phyloP scores from a whole-genome alignment of 2,113 vertebrate species.

The Hemibagrus wyckioides region DNA sequence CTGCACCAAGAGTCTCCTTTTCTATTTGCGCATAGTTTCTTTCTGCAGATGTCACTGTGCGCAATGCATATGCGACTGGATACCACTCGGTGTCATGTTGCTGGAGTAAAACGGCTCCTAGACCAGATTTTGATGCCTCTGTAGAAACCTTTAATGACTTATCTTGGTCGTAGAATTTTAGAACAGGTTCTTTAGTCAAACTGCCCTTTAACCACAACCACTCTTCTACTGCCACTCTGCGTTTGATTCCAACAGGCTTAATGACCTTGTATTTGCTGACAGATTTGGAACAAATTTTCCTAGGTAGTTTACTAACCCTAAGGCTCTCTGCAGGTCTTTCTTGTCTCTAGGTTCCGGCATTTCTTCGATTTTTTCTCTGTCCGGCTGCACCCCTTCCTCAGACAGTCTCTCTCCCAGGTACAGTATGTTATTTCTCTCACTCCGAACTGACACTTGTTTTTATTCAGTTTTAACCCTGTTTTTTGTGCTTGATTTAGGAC shows the following conservation, averaged over 20 bases:
- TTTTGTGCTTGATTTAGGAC: neutral
- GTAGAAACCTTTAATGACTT: slow-evolving; percentile 42
- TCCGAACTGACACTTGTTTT: slow-evolving; percentile 4
- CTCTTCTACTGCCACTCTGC: slow-evolving; percentile 25
- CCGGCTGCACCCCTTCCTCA: slow-evolving; percentile 5
- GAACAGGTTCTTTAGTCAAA: slow-evolving; percentile 23
- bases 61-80: slow-evolving; percentile 26
- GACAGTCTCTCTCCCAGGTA: slow-evolving; percentile 33
- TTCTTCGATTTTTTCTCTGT: slow-evolving; percentile 1
- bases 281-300: slow-evolving; percentile 15
- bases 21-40: slow-evolving; percentile 38
- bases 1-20: slow-evolving; percentile 38
- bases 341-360: neutral
- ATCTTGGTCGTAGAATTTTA: slow-evolving; percentile 32
- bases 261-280: neutral
- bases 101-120: slow-evolving; percentile 38
- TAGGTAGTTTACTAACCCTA: slow-evolving; percentile 11
- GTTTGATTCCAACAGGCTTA: slow-evolving; percentile 19
- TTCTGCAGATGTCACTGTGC: slow-evolving; percentile 28
- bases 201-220: slow-evolving; percentile 23
- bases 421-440: slow-evolving; percentile 4
- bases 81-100: slow-evolving; percentile 26
- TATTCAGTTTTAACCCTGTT: neutral
- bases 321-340: neutral
- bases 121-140: slow-evolving; percentile 26